Base-by-base conservation (phyloP, 2,888 invertebrate species). In the Tanaodytes sp. region DNA sequence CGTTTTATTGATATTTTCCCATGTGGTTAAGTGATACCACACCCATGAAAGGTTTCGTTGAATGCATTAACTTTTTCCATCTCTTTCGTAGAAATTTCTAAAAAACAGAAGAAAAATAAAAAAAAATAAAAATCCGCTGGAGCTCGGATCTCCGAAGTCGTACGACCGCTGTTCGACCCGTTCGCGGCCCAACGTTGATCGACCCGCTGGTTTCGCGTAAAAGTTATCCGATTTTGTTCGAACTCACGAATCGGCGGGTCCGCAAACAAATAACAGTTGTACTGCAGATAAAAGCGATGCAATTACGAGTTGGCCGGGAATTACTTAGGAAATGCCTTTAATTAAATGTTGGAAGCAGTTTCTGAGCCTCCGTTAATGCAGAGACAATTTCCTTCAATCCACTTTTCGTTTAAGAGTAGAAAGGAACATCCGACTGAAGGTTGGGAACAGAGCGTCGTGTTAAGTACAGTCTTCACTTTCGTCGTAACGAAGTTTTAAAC, bases 321-420 rank as follows among this genome's bases (percentile, higher is more conserved):
- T 82, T 81, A 81, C 81, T 81, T 79, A 81, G 80, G 78, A 82
- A 83, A 82, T 82, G 82, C 79, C 81, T 83, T 83, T 82, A 83
- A 83, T 83, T 83, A 82, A 83, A 83, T 81, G 82, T 81, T 81
- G 80, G 80, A 77, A 82, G 80, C 81, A 82, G 82, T 79, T 82
- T 82, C 80, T 79, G 79, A 80, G 80, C 79, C 79, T 80, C 77
- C 78, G 82, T 80, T 82, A 82, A 82, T 83, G 83, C 80, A 80
- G 82, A 82, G 83, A 84, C 83, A 83, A 84, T 84, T 83, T 84
- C 80, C 82, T 82, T 80, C 79, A 75, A 80, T 83, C 80, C 77
- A 80, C 80, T 81, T 81, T 80, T 75, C 78, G 77, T 77, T 76
- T 73, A 73, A 75, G 74, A 76, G 76, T 73, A 78, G 78, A 78